Percentiles rank a stretch among this genome's conserved stretches.
These are phyloP conservation scores for Agrypnia vestita DNA, from an alignment of 1,140 invertebrate genomes.

Conservation along the genomic window DNA sequence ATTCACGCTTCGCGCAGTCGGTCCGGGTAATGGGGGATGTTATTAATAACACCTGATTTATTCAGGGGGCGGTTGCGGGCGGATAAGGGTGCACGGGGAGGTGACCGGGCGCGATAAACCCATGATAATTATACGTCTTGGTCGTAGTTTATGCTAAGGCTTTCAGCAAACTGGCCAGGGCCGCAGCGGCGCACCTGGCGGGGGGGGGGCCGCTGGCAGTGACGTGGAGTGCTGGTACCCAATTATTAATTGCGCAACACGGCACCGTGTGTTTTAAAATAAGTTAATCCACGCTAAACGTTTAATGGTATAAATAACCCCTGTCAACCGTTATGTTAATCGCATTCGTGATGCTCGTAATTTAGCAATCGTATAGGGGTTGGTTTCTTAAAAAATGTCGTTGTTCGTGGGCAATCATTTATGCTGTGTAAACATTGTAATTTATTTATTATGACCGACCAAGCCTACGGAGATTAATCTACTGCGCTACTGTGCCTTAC, in stretches of 20 bases:
- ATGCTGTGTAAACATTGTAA: not conserved
- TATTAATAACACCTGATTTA: too few relatives aligned
- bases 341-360: not conserved
- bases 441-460: not conserved
- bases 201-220: not conserved
- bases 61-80: too few relatives aligned
- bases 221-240: not conserved
- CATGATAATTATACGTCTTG: constrained; percentile 28
- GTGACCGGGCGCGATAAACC: constrained; percentile 17
- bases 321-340: not conserved
- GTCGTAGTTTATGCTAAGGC: constrained; percentile 25
- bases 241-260: not conserved
- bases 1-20: too few relatives aligned
- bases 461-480: not conserved
- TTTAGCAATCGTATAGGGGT: not conserved
- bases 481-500: not conserved
- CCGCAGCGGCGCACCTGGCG: not conserved
- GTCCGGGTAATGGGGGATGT: too few relatives aligned
- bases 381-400: not conserved
- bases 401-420: not conserved
- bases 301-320: not conserved
- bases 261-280: not conserved
- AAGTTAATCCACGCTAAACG: constrained; percentile 1
- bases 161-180: constrained; percentile 16
- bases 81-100: not conserved